phyloP scores from a whole-genome alignment of 2,797 vertebrate species.

The Cheirogaleus major region DNA sequence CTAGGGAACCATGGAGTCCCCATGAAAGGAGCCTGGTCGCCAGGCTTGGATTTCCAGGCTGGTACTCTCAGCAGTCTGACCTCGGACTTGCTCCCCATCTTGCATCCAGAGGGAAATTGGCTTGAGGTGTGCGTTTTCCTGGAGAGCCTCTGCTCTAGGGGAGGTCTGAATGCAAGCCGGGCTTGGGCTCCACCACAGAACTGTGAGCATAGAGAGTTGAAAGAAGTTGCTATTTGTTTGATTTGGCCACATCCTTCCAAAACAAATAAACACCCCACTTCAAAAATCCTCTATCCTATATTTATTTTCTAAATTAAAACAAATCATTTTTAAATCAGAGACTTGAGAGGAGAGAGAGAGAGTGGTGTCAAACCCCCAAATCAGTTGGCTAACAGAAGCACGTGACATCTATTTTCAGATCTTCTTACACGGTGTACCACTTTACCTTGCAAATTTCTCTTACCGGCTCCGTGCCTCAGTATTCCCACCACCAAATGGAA shows the following conservation, averaged over 20 bases:
- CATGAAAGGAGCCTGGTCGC: not conserved
- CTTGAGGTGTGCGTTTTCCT: not conserved
- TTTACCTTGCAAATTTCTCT: not conserved
- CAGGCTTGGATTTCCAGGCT: not conserved
- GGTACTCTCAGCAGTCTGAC: not conserved
- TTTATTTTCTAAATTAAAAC: constrained; percentile 66
- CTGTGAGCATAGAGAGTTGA: not conserved
- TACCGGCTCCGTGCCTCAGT: not conserved
- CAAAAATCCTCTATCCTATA: constrained; percentile 3
- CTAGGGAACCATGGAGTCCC: not conserved
- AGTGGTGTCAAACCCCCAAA: not conserved
- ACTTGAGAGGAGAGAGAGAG: not conserved
- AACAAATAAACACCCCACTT: constrained; percentile 33
- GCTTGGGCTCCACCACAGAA: not conserved
- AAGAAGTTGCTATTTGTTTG: constrained; percentile 38
- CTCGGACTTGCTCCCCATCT: not conserved
- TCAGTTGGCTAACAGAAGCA: not conserved
- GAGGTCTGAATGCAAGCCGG: not conserved
- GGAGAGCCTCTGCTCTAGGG: accelerated
- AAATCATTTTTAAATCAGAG: constrained; percentile 40
- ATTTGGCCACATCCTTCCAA: not conserved
- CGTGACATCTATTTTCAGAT: not conserved
- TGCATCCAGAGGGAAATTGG: not conserved
- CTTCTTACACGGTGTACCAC: accelerated
- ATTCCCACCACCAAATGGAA: not conserved